phyloP scores from a whole-genome alignment of 2,113 vertebrate genomes.

The Cephalopterus ornatus region DNA sequence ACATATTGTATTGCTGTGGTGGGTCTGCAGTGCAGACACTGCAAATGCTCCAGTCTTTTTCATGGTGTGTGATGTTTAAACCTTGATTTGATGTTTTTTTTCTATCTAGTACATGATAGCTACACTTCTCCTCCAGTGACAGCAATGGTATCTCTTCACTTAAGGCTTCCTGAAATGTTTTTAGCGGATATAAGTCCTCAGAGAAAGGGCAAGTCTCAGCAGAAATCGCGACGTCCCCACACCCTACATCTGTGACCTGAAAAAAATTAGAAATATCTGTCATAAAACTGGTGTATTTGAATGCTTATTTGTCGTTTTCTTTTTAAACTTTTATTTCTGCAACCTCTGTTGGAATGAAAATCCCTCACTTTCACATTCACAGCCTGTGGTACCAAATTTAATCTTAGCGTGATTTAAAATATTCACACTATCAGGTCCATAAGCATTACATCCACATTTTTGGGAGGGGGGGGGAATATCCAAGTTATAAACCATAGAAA shows the following conservation, averaged over 20 bases:
- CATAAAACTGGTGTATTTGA: neutral
- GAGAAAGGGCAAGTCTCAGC: neutral
- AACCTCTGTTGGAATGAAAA: neutral
- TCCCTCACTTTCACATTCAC: conserved; percentile 11
- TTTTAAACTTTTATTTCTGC: conserved; percentile 33
- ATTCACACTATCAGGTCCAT: conserved; percentile 7
- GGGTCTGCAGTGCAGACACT: neutral
- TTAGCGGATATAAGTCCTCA: neutral
- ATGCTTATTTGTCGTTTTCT: neutral
- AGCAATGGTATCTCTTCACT: neutral
- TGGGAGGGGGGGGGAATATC: neutral
- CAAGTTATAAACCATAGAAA: conserved; percentile 38
- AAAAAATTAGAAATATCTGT: neutral
- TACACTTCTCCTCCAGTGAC: neutral
- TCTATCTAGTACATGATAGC: accelerated
- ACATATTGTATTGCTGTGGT: neutral
- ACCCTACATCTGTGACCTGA: neutral
- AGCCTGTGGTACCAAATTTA: conserved; percentile 32
- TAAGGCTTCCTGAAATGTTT: neutral
- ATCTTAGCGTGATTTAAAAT: conserved; percentile 8
- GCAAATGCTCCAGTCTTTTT: neutral
- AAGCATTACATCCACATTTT: conserved; percentile 10
- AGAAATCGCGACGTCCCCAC: accelerated
- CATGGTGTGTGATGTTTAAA: neutral
- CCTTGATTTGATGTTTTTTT: accelerated